phyloP scores from a whole-genome alignment of 2,888 invertebrate species.

The Atethmia centrago region DNA sequence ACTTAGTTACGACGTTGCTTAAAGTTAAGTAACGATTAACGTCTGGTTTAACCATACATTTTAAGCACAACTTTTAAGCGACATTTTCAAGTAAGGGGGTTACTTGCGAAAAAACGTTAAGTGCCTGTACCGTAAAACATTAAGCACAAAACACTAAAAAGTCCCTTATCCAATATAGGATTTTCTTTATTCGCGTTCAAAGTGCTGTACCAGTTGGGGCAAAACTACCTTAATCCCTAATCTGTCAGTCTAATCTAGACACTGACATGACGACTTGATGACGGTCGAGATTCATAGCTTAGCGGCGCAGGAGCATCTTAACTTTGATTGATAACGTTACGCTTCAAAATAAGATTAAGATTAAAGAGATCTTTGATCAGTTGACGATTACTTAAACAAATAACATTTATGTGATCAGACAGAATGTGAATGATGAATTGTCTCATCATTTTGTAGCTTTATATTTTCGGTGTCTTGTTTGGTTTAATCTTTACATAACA shows the following conservation, averaged over 20 bases:
- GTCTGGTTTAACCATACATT: neutral
- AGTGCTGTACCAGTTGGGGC: neutral
- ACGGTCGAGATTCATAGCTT: constrained; percentile 13
- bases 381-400: neutral
- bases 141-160: neutral
- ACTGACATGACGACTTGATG: constrained; percentile 26
- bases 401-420: neutral
- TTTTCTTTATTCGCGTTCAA: constrained; percentile 7
- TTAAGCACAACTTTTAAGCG: neutral
- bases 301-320: constrained; percentile 14
- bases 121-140: too few relatives aligned
- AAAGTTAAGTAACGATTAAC: neutral
- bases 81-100: neutral
- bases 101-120: neutral
- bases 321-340: constrained; percentile 11
- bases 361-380: neutral
- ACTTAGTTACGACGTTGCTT: neutral
- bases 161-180: neutral
- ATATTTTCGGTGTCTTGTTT: neutral
- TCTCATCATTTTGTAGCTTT: neutral
- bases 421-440: neutral
- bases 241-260: constrained; percentile 6
- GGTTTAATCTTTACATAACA: neutral
- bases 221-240: neutral
- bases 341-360: neutral